Conservation (phyloP, 2,888 invertebrate genomes). For the Nomada lathburiana region DNA sequence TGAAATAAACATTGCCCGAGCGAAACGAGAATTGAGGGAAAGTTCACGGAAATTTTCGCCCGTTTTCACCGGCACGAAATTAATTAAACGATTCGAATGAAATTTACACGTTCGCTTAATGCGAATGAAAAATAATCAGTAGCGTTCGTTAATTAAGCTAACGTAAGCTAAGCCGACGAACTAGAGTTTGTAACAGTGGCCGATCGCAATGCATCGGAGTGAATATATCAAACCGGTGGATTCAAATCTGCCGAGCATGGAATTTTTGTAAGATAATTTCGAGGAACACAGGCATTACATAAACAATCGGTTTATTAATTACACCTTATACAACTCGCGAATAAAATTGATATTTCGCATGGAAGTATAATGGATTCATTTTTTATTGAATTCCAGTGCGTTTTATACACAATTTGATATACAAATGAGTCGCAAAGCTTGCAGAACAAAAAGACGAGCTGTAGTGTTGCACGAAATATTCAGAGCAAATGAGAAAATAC, state of each 20-base stretch:
- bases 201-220: not conserved
- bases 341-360: too few relatives aligned
- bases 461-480: not conserved
- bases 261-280: too few relatives aligned
- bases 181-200: not conserved
- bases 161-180: constrained; percentile 25
- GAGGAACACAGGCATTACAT: too few relatives aligned
- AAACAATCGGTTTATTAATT: too few relatives aligned
- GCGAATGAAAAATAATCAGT: constrained; percentile 22
- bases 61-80: not conserved
- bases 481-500: not conserved
- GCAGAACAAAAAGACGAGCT: not conserved
- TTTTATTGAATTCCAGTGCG: too few relatives aligned
- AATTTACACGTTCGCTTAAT: constrained; percentile 42
- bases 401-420: too few relatives aligned
- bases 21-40: not conserved
- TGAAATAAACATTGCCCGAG: not conserved
- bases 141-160: constrained; percentile 41
- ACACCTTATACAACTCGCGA: too few relatives aligned
- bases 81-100: constrained; percentile 23
- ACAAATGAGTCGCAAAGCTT: not conserved
- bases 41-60: not conserved
- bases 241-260: constrained; percentile 20
- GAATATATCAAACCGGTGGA: constrained; percentile 47
- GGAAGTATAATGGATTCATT: too few relatives aligned